A percentile compares a stretch with the other conserved stretches of the same genome.
phyloP scores from a whole-genome alignment of 2,888 invertebrate species.

The Cheilosia urbana region DNA sequence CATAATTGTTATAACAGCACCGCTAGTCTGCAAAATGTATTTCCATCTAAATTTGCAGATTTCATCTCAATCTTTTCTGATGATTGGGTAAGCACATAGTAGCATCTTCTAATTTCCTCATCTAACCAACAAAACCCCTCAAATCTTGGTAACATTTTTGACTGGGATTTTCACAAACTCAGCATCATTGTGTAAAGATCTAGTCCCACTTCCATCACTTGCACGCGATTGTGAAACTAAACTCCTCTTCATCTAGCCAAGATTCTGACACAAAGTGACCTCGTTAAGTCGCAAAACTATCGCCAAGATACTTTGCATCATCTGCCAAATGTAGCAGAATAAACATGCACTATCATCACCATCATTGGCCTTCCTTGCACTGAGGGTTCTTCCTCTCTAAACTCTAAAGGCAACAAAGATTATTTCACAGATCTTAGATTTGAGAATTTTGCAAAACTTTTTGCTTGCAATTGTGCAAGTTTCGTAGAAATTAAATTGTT shows the following conservation, averaged over 20 bases:
- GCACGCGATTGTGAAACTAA: constrained; percentile 30
- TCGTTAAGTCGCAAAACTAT: constrained; percentile 53
- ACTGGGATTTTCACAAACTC: not conserved
- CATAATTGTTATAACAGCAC: no score
- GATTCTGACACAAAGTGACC: constrained; percentile 43
- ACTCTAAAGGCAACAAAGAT: not conserved
- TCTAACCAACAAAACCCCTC: no score
- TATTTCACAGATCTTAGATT: constrained; percentile 44
- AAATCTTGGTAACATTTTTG: not conserved
- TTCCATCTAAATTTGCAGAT: no score
- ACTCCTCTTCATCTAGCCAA: constrained; percentile 10
- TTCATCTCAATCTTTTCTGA: no score
- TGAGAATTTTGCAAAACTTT: constrained; percentile 43
- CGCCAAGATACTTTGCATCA: constrained; percentile 30
- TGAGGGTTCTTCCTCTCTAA: not conserved
- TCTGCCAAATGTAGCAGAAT: constrained; percentile 17
- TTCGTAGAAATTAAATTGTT: constrained; percentile 62
- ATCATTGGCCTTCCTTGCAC: constrained; percentile 4
- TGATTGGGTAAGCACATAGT: no score
- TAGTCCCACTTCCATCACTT: constrained; percentile 8
- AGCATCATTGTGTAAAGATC: constrained; percentile 23
- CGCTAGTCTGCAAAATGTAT: no score
- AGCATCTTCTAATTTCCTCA: no score
- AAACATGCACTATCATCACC: constrained; percentile 18
- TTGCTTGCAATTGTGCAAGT: constrained; percentile 24